A percentile compares a stretch with the other conserved stretches of the same genome.
Conservation (phyloP, 2,797 vertebrate species). For the Pipistrellus kuhlii region DNA sequence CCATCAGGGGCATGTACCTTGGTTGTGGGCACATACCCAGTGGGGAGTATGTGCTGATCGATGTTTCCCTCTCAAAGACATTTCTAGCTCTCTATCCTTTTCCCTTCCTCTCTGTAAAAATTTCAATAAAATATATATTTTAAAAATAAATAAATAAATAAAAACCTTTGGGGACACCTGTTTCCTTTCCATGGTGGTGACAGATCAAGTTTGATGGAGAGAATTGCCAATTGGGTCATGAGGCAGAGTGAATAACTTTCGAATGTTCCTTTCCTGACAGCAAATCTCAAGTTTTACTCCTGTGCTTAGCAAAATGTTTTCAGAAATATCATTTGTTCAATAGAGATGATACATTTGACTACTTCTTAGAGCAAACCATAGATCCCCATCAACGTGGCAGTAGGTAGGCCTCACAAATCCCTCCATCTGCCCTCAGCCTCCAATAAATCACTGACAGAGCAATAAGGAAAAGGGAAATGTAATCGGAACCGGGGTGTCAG, state of each 20-base stretch:
- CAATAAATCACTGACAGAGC: slow-evolving; percentile 71
- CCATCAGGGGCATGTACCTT: too few relatives aligned
- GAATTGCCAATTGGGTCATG: slow-evolving; percentile 63
- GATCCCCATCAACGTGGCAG: slow-evolving; percentile 70
- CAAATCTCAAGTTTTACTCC: slow-evolving; percentile 76
- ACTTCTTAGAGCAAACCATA: slow-evolving; percentile 77
- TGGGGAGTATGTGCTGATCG: too few relatives aligned
- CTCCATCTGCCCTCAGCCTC: slow-evolving; percentile 59
- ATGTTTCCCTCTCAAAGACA: too few relatives aligned
- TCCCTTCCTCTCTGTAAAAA: too few relatives aligned
- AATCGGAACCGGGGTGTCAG: slow-evolving; percentile 10
- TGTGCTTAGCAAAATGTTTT: slow-evolving; percentile 74
- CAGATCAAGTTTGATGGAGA: slow-evolving; percentile 69
- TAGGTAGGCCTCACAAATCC: slow-evolving; percentile 67
- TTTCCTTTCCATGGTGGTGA: slow-evolving; percentile 66
- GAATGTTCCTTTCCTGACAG: slow-evolving; percentile 73
- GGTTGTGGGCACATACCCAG: too few relatives aligned
- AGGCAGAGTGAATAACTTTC: slow-evolving; percentile 75
- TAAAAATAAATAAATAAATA: slow-evolving; percentile 6
- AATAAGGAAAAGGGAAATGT: slow-evolving; percentile 63
- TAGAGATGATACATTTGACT: slow-evolving; percentile 76
- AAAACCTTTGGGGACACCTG: slow-evolving; percentile 60
- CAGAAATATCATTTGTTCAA: slow-evolving; percentile 77
- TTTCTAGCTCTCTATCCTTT: too few relatives aligned
- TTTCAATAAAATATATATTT: too few relatives aligned